A percentile compares a stretch with the other conserved stretches of the same genome.
phyloP scores from a whole-genome alignment of 53 echinoderm and acorn worm species.

The Temnopleurus reevesii region DNA sequence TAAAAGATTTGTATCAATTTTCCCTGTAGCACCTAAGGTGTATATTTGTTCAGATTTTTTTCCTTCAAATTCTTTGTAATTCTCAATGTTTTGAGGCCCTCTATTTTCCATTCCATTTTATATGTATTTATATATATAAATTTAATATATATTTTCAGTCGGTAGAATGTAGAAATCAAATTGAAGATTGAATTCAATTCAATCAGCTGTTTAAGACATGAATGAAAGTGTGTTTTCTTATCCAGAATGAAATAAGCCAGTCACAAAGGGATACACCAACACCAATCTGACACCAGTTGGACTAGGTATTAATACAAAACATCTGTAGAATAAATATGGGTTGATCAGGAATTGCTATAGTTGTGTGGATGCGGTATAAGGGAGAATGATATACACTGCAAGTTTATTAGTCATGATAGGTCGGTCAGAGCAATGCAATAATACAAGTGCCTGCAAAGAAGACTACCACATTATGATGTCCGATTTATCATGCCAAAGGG shows the following conservation, averaged over 20 bases:
- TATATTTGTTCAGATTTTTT: background rate
- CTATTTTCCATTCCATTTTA: constrained; percentile 29
- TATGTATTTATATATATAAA: background rate
- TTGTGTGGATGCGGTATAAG: background rate
- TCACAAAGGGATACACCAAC: too few species aligned
- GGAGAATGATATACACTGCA: background rate
- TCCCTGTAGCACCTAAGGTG: background rate
- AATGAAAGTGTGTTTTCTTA: constrained; percentile 13
- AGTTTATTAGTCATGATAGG: background rate
- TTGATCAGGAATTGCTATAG: constrained; percentile 1
- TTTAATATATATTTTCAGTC: background rate
- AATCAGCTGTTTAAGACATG: background rate
- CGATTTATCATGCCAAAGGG: background rate
- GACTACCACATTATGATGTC: constrained; percentile 14
- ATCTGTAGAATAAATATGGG: too few species aligned
- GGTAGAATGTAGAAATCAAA: background rate
- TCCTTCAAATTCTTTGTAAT: background rate
- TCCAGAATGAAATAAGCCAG: background rate
- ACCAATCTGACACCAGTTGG: too few species aligned
- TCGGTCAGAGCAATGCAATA: constrained; percentile 45
- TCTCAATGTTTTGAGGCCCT: background rate
- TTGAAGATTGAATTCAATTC: background rate
- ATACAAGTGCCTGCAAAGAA: constrained; percentile 44
- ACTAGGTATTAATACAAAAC: too few species aligned
- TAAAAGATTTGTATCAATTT: background rate